Evolutionary conservation across 2,113 vertebrate genomes (phyloP), one percentile per base, ranked within the genome.

Genomic region (Cettia cetti): DNA sequence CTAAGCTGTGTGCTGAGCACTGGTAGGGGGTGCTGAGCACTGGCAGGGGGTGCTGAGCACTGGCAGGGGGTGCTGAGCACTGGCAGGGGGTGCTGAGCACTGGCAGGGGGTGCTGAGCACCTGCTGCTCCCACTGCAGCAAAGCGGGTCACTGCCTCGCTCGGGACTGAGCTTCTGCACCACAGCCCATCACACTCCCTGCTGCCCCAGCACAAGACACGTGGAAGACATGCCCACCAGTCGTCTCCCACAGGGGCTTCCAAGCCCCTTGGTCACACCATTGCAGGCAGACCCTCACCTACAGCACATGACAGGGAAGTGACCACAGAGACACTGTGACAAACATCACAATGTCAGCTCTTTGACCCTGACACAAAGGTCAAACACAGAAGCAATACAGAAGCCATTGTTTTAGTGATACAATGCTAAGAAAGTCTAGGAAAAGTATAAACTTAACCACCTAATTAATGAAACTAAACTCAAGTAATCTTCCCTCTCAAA

Each of bases 271-370:
- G 3, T 85, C 53, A 52, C 61, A 54, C 22, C 47, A 53, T 0
- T n/a, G 31, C 27, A 5, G 6, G 39, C 21, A 82, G 33, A 59
- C 4, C 15, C 27, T 21, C 11, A 8, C 40, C 27, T 26, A 26
- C 7, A 4, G 33, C 7, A 1, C 0, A 0, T 2, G 0, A 35
- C 2, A 11, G 35, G 39, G 35, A 84, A 23, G 10, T 22, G 61
- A 63, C 13, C 40, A 37, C 15, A 21, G 22, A 47, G 39, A 42
- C 42, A 14, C 17, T 20, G 40, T 1, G 3, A 23, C 39, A 64
- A 79, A 49, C 0, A 5, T 33, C 85, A 33, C 15, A 9, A 39
- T n/a, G 23, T 9, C 59, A 92, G 63, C 15, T 71, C 52, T 56
- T 72, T 31, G 9, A 66, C 33, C 11, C 60, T 39, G 39, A 86